A percentile compares a stretch with the other conserved stretches of the same genome.
phyloP scores from a whole-genome alignment of 2,888 invertebrate species.

The Trichopria drosophilae region DNA sequence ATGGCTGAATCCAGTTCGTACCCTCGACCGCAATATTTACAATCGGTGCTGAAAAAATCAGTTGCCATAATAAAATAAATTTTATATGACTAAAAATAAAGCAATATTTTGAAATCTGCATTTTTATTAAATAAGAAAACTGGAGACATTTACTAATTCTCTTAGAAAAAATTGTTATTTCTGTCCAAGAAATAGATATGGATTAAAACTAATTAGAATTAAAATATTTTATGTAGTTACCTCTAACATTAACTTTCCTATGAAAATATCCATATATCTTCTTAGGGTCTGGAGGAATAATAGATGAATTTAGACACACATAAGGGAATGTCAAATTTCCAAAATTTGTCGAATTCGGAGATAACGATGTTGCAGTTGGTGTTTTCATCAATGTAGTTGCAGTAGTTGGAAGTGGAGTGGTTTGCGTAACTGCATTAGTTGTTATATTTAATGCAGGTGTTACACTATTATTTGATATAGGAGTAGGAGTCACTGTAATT shows the following conservation, averaged over 20 bases:
- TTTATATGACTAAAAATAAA: not conserved
- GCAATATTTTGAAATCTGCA: constrained; percentile 5
- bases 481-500: not conserved
- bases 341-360: constrained; percentile 32
- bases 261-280: constrained; percentile 76
- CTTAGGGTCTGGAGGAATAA: constrained; percentile 67
- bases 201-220: constrained; percentile 7
- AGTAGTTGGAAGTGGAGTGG: constrained; percentile 1
- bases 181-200: constrained; percentile 1
- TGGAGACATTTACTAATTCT: too few relatives aligned
- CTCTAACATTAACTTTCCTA: constrained; percentile 68
- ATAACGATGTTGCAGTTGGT: constrained; percentile 18
- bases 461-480: constrained; percentile 6
- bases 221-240: constrained; percentile 58
- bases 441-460: constrained; percentile 1
- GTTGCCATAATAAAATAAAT: too few relatives aligned
- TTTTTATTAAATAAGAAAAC: too few relatives aligned
- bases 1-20: constrained; percentile 80
- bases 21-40: constrained; percentile 71
- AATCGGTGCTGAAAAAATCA: constrained; percentile 70
- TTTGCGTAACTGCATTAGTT: constrained; percentile 7
- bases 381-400: constrained; percentile 25
- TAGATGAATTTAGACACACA: constrained; percentile 64
- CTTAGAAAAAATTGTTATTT: too few relatives aligned
- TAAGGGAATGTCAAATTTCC: constrained; percentile 57